phyloP scores from a whole-genome alignment of 2,888 invertebrate species.

The Sipha maydis region DNA sequence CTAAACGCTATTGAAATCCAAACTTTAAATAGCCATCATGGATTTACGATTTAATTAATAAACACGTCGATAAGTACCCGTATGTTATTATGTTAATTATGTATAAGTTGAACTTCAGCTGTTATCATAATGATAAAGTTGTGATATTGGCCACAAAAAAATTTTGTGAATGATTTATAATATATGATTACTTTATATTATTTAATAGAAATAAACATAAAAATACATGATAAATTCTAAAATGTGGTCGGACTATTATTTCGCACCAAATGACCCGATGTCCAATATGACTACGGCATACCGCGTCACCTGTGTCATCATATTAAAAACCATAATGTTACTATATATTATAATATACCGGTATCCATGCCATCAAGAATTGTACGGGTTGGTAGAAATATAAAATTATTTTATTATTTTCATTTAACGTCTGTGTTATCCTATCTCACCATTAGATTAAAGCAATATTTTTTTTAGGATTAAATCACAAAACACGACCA shows the following conservation, averaged over 20 bases:
- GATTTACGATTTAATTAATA: too few species aligned
- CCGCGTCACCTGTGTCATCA: conserved; percentile 19
- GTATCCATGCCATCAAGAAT: neutral
- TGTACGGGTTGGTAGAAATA: neutral
- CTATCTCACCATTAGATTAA: conserved; percentile 27
- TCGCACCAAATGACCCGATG: neutral
- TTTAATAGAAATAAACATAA: too few species aligned
- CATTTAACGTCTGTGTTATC: neutral
- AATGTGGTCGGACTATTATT: neutral
- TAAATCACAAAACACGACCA: conserved; percentile 20
- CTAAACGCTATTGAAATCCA: too few species aligned
- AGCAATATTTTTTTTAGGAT: neutral
- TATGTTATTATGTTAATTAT: too few species aligned
- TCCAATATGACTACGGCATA: neutral
- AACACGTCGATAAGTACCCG: too few species aligned
- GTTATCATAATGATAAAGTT: too few species aligned
- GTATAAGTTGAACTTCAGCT: too few species aligned
- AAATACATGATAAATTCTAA: neutral
- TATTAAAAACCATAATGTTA: neutral
- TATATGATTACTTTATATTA: too few species aligned
- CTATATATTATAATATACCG: neutral
- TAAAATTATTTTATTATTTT: neutral
- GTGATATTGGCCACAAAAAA: too few species aligned
- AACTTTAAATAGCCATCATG: too few species aligned
- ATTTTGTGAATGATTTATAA: too few species aligned